Evolutionary conservation across 2,797 vertebrate species (phyloP).

Genomic region (Sciurus vulgaris): DNA sequence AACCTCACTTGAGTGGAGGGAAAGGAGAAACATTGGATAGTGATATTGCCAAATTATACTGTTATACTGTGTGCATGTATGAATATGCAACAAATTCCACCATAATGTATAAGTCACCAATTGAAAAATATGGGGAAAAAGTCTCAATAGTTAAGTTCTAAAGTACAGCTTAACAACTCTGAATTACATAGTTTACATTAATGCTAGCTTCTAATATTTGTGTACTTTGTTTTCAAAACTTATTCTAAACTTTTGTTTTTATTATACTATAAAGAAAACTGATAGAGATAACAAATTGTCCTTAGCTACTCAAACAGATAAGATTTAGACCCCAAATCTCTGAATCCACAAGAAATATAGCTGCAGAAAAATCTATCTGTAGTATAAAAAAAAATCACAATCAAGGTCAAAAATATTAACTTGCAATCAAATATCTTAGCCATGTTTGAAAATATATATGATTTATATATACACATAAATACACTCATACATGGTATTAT

Average conservation of each 20-base stretch:
- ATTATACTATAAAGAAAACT: constrained; percentile 14
- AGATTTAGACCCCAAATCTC: background rate
- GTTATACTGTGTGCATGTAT: no score
- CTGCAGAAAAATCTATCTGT: background rate
- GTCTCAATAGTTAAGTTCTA: background rate
- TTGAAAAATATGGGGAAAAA: no score
- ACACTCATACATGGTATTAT: background rate
- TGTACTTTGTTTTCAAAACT: constrained; percentile 22
- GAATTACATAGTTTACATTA: background rate
- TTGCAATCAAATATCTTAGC: background rate
- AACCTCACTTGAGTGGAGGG: background rate
- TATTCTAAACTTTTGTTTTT: background rate
- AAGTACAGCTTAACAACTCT: background rate
- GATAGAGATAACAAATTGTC: background rate
- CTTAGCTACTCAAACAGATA: background rate
- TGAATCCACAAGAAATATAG: background rate
- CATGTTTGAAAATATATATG: background rate
- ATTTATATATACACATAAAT: background rate
- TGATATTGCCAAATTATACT: no score
- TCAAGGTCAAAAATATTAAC: background rate
- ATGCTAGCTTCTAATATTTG: background rate
- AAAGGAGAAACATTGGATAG: no score
- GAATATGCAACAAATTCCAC: no score
- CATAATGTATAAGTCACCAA: no score
- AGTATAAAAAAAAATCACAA: background rate